These are phyloP conservation scores for Fukomys damarensis DNA, from an alignment of 2,113 vertebrate species.

Conservation along the genomic window DNA sequence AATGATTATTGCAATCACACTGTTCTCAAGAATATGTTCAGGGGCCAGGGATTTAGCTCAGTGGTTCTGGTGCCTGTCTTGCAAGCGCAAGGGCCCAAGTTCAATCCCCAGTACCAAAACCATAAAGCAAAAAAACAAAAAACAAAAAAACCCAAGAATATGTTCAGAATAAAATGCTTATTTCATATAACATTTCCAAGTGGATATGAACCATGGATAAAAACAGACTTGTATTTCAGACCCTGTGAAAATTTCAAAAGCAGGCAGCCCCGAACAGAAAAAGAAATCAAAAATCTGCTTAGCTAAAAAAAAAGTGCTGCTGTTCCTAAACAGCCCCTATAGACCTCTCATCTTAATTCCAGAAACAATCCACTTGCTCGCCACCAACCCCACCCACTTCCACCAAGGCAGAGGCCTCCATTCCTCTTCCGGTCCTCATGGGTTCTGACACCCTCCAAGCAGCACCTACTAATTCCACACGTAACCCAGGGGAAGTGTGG, in stretches of 20 bases:
- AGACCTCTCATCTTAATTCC: not conserved
- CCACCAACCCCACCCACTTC: not conserved
- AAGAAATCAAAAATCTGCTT: constrained; percentile 6
- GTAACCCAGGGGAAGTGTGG: constrained; percentile 64
- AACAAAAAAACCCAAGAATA: too few species aligned
- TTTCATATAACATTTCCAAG: not conserved
- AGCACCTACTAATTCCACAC: constrained; percentile 27
- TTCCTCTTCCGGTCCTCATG: not conserved
- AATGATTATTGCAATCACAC: not conserved
- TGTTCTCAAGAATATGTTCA: constrained; percentile 36
- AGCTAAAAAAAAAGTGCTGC: not conserved
- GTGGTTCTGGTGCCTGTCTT: too few species aligned
- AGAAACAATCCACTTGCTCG: not conserved
- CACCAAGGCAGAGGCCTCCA: not conserved
- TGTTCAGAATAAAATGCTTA: constrained; percentile 37
- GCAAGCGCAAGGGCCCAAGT: too few species aligned
- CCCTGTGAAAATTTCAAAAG: not conserved
- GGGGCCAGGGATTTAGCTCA: too few species aligned
- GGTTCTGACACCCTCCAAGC: constrained; percentile 42
- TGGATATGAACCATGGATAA: not conserved
- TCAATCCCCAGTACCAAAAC: too few species aligned
- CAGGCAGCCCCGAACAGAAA: not conserved
- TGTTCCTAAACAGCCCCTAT: not conserved
- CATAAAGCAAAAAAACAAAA: too few species aligned
- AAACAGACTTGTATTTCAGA: constrained; percentile 19